Conservation (phyloP, 2,888 invertebrate genomes). For the Coronaproctus castanopsis region DNA sequence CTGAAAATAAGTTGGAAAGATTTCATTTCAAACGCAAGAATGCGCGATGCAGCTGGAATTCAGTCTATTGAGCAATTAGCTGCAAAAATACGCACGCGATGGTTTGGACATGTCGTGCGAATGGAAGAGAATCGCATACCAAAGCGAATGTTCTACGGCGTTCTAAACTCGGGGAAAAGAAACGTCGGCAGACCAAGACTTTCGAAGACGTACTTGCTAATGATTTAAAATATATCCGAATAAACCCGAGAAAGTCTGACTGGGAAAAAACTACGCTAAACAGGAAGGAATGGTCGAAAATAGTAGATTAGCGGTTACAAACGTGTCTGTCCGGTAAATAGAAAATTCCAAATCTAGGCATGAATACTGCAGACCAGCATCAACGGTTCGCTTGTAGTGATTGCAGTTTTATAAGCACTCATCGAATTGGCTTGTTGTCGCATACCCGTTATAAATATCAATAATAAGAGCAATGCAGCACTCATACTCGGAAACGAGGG, state of each 20-base stretch:
- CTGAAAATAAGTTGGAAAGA: background rate
- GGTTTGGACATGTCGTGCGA: background rate
- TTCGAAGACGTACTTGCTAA: background rate
- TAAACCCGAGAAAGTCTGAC: background rate
- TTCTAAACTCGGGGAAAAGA: background rate
- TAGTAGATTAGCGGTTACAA: background rate
- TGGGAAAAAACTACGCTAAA: background rate
- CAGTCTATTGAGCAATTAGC: background rate
- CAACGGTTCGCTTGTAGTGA: background rate
- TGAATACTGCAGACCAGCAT: background rate
- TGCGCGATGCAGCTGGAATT: background rate
- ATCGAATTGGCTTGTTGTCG: too few species aligned
- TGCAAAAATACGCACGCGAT: background rate
- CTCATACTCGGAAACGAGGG: background rate
- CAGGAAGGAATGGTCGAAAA: background rate
- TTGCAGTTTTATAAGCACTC: too few species aligned
- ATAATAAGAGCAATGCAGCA: background rate
- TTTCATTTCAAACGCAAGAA: background rate
- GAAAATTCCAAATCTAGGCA: background rate
- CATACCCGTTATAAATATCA: too few species aligned
- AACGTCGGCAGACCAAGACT: background rate
- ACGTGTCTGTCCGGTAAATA: background rate
- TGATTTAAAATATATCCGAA: background rate
- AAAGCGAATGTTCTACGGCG: background rate
- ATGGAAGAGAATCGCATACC: background rate